A percentile compares a stretch with the other conserved stretches of the same genome.
Conservation (phyloP, 2,888 invertebrate genomes). For the Corbicula japonica region DNA sequence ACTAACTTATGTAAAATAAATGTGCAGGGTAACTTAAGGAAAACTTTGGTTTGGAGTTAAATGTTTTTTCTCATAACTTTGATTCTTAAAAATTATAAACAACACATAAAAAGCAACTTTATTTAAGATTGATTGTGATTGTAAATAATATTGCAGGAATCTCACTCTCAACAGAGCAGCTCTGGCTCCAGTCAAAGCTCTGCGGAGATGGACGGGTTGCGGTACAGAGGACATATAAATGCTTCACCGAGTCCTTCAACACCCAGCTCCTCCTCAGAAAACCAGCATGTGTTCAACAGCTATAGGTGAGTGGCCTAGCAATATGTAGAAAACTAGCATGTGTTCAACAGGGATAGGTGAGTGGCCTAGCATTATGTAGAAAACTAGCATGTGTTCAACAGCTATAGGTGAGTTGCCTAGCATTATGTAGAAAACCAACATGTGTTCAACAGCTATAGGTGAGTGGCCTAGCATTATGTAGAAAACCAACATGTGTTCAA, state of each 20-base stretch:
- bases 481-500: no score
- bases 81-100: neutral
- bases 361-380: no score
- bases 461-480: no score
- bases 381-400: no score
- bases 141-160: constrained; percentile 30
- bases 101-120: neutral
- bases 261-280: constrained; percentile 6
- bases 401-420: no score
- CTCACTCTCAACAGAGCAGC: constrained; percentile 44
- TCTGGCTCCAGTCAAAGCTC: constrained; percentile 29
- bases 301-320: no score
- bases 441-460: no score
- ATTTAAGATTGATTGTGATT: no score
- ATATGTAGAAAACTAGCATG: no score
- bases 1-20: neutral
- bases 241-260: constrained; percentile 23
- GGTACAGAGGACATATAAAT: constrained; percentile 30
- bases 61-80: neutral
- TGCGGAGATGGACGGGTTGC: constrained; percentile 38
- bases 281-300: constrained; percentile 47
- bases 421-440: no score
- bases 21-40: neutral
- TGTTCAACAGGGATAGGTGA: no score
- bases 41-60: neutral